Evolutionary conservation across 2,797 vertebrate genomes (phyloP).

Genomic region (Tiaroga cobitis): DNA sequence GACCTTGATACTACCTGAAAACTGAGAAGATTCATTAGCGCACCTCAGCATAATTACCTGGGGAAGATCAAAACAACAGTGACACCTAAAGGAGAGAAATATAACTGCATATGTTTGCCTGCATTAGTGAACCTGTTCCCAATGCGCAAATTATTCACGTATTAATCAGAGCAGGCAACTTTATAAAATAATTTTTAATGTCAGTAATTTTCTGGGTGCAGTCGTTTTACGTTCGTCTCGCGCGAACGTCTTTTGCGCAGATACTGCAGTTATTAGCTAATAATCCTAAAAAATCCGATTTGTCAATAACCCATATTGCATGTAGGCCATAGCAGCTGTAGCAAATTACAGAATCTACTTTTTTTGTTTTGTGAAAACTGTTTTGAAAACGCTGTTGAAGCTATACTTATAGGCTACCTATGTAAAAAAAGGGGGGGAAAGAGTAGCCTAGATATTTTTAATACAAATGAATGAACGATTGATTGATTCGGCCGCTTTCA

Average conservation of each 20-base stretch:
- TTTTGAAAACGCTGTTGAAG: not conserved
- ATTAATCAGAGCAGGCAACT: not conserved
- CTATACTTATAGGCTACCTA: not conserved
- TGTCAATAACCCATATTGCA: too few species aligned
- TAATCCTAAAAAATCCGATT: too few species aligned
- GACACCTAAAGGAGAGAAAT: constrained; percentile 52
- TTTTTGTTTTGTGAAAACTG: too few species aligned
- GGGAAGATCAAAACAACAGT: constrained; percentile 13
- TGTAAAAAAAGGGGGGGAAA: too few species aligned
- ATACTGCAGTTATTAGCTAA: not conserved
- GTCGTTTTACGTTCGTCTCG: too few species aligned
- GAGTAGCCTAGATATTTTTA: too few species aligned
- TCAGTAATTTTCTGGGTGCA: not conserved
- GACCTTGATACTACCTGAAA: constrained; percentile 56
- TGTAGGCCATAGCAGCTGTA: too few species aligned
- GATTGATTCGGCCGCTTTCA: too few species aligned
- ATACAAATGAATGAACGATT: too few species aligned
- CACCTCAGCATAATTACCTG: constrained; percentile 46
- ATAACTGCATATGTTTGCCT: constrained; percentile 31
- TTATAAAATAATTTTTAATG: too few species aligned
- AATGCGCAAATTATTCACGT: not conserved
- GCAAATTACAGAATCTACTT: too few species aligned
- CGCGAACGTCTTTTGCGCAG: not conserved
- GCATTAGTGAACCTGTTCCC: not conserved
- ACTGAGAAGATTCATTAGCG: constrained; percentile 52